Evolutionary conservation across 2,888 invertebrate genomes (phyloP), one percentile per base, ranked within the genome.

Genomic region (Drosophila cognata): DNA sequence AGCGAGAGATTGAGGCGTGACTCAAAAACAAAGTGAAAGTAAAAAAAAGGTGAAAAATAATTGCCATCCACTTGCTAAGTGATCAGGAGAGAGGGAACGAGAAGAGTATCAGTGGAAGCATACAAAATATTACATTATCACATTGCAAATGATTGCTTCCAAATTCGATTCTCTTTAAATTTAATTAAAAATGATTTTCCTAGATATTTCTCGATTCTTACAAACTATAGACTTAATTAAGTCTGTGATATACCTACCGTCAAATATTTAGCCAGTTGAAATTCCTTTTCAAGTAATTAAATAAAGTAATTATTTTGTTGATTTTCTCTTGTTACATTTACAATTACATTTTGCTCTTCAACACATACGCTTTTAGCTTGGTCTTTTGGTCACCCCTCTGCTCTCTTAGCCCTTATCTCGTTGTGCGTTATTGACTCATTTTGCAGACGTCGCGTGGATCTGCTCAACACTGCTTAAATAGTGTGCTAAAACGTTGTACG

Each of bases 401-500:
- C 35, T 13, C 10, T 46, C 10, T 48, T 41, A 4, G 28, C 31
- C 29, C 28, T 11, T n/a, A 21, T 25, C 31, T 55, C 21, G 11
- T 36, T 51, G 38, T 18, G 38, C 60, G 33, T 25, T 43, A 84
- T 84, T 86, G 84, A 86, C 84, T 84, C 86, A 86, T 86, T 82
- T 82, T 73, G 79, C 56, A 70, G 79, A 56, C 66, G 46, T 8
- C 33, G 61, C 36, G 57, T 63, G 62, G 67, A 61, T 63, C 59
- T 63, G 75, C 56, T 48, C 59, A 28, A 48, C 68, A 53, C 74
- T 71, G 70, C 70, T 71, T 81, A 86, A 86, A 84, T 84, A 84
- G 84, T 84, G 84, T 84, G 84, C 86, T 84, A 86, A 84, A 84
- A 84, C 78, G 84, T 66, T 41, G 68, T 79, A 84, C 84, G 84